Evolutionary conservation across 2,113 vertebrate genomes (phyloP).

Genomic region (Helogale parvula): DNA sequence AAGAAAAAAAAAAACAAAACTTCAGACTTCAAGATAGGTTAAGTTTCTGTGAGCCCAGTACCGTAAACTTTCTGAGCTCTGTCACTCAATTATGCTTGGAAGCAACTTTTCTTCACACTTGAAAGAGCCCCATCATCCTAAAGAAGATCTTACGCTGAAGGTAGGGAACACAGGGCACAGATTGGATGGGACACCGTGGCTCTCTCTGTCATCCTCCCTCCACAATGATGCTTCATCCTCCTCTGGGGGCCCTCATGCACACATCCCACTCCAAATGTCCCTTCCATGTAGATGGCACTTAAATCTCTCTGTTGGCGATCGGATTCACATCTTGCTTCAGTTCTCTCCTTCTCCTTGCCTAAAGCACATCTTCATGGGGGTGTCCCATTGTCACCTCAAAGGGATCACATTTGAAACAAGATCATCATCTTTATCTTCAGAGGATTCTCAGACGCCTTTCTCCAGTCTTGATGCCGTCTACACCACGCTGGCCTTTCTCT

Average conservation of each 20-base stretch:
- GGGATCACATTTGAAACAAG: background rate
- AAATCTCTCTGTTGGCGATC: background rate
- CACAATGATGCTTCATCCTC: background rate
- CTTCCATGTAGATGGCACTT: background rate
- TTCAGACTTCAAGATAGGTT: background rate
- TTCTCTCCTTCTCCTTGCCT: background rate
- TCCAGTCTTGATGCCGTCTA: background rate
- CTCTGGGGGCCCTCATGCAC: background rate
- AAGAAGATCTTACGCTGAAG: background rate
- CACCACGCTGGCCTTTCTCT: background rate
- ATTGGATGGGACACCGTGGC: accelerated
- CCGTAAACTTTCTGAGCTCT: background rate
- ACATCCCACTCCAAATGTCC: background rate
- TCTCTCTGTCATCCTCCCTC: background rate
- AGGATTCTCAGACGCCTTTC: background rate
- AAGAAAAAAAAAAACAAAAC: background rate
- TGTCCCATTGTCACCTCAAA: background rate
- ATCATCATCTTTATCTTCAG: background rate
- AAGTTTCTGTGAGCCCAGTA: background rate
- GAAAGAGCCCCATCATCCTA: background rate
- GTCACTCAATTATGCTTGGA: background rate
- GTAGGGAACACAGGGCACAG: background rate
- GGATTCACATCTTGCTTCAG: background rate
- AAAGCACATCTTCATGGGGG: background rate
- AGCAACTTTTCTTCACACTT: background rate